Evolutionary conservation across 2,113 vertebrate species (phyloP).

Genomic region (Odocoileus virginianus): DNA sequence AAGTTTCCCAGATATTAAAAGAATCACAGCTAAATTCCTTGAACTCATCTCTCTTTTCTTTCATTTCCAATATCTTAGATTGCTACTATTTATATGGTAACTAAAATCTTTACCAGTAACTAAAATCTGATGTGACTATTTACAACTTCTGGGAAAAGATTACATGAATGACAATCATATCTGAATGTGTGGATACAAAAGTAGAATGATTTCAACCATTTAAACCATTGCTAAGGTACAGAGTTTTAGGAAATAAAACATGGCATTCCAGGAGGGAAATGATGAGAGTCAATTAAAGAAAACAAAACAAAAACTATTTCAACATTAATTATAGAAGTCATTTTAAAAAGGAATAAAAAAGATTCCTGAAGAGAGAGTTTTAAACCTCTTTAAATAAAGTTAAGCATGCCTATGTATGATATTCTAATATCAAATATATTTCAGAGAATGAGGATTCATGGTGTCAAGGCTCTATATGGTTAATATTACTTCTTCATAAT

Average conservation of each 20-base stretch:
- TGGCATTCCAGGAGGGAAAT: background rate
- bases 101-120: background rate
- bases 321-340: background rate
- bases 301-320: background rate
- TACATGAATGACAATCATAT: background rate
- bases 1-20: slow-evolving; percentile 64
- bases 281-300: background rate
- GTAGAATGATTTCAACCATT: background rate
- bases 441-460: background rate
- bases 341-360: background rate
- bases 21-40: slow-evolving; percentile 52
- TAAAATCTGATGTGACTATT: background rate
- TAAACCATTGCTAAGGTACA: background rate
- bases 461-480: background rate
- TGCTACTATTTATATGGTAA: slow-evolving; percentile 38
- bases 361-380: background rate
- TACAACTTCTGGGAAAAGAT: background rate
- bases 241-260: background rate
- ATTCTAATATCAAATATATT: background rate
- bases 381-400: background rate
- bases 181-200: background rate
- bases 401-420: background rate
- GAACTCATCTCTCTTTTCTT: slow-evolving; percentile 67
- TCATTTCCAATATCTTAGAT: background rate
- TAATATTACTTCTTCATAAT: background rate